Base-by-base conservation (phyloP, 2,113 vertebrate species). In the Gallinago paraguaiae region DNA sequence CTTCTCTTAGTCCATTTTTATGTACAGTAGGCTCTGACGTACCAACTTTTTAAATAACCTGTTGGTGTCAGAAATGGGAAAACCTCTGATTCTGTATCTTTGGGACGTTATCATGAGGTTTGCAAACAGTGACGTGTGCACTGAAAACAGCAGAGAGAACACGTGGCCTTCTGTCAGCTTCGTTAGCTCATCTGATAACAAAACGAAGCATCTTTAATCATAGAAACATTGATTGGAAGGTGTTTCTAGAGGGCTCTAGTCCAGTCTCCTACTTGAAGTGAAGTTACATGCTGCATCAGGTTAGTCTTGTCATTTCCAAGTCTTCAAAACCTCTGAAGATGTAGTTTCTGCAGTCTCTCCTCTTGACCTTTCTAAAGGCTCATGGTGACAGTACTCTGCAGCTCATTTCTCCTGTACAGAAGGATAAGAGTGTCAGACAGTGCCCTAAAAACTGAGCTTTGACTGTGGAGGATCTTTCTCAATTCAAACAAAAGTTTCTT, bases 361-460 rank as follows among this genome's bases (percentile, higher is more conserved):
- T 48, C 28, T 30, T 35, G 46, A 63, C 31, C 18, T 60, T 56
- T 43, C 8, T n/a, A 7, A 64, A 54, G 28, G 12, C 63, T n/a
- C 1, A 0, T 12, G 30, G 54, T 35, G 37, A 53, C 46, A 37
- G 61, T 33, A 16, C 48, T 70, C 60, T 50, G 20, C 50, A 67
- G 60, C 16, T 70, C 16, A 1, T 59, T 67, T 69, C 50, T n/a
- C 17, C 37, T n/a, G 4, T 10, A 17, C 37, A 39, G 39, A 37
- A 25, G 33, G 17, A 71, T 0, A 0, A 13, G 46, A 6, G 35
- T 27, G 28, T 39, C 23, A 9, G 1, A 25, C 41, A 71, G 48
- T 31, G 19, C 57, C 67, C 39, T 53, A 31, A 61, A 77, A 68
- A 3, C 27, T 16, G 35, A 37, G 37, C 22, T 86, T 53, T 59